Conservation (phyloP, 37 sponge, comb jelly and placozoan genomes). For the Chondrilla cf. caribensis region DNA sequence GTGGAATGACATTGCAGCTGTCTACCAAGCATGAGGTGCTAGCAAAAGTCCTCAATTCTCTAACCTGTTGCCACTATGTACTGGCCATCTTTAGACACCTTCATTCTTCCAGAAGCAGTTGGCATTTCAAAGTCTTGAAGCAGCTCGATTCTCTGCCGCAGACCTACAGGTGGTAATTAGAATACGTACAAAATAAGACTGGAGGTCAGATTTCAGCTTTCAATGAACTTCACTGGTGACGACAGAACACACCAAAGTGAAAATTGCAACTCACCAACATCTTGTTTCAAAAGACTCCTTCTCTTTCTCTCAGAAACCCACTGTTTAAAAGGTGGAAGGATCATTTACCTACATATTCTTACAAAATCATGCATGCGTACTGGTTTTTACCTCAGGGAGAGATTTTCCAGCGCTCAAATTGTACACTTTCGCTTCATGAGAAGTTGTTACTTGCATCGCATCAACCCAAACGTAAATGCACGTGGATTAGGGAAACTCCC, state of each 20-base stretch:
- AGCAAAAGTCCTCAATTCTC: too few species aligned
- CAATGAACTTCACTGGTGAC: neutral
- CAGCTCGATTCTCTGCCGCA: conserved; percentile 83
- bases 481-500: conserved; percentile 15
- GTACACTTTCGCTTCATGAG: conserved; percentile 90
- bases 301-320: conserved; percentile 92
- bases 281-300: conserved; percentile 76
- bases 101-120: conserved; percentile 57
- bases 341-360: neutral
- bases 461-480: neutral
- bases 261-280: conserved; percentile 53
- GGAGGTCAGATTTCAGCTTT: neutral
- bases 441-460: conserved; percentile 82
- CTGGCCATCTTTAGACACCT: conserved; percentile 69
- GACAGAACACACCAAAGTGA: neutral
- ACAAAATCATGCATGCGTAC: neutral
- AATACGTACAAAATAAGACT: neutral
- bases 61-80: conserved; percentile 82
- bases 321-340: neutral
- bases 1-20: too few species aligned
- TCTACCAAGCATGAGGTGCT: too few species aligned
- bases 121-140: conserved; percentile 97
- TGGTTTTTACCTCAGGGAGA: conserved; percentile 89
- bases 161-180: conserved; percentile 32
- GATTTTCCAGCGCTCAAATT: conserved; percentile 86